Percentiles rank a stretch among this genome's conserved stretches.
phyloP scores from a whole-genome alignment of 2,113 vertebrate genomes.

The Forbesichthys agassizii region DNA sequence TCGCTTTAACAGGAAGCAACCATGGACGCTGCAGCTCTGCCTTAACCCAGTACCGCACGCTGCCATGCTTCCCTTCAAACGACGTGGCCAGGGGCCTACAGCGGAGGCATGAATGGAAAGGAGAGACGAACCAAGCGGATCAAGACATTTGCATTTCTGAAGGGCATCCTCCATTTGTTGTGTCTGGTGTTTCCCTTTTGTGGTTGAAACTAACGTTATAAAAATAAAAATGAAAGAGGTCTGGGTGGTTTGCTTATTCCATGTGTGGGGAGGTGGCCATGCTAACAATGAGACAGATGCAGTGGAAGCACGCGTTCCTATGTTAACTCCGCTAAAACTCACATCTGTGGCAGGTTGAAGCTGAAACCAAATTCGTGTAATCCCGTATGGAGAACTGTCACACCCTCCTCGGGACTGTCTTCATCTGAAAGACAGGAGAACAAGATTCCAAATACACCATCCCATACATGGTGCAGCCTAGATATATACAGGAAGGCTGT shows the following conservation, averaged over 20 bases:
- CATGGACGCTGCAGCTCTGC: constrained; percentile 96
- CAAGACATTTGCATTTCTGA: constrained; percentile 1
- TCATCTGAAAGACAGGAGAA: constrained; percentile 82
- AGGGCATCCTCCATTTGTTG: too few species aligned
- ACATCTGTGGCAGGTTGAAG: constrained; percentile 98
- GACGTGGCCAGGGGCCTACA: constrained; percentile 97
- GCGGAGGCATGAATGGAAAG: neutral
- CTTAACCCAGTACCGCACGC: constrained; percentile 98
- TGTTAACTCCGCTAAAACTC: constrained; percentile 65
- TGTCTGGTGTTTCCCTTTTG: too few species aligned
- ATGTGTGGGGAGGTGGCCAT: too few species aligned
- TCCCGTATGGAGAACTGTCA: constrained; percentile 90
- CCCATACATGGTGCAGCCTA: constrained; percentile 46
- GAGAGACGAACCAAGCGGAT: neutral
- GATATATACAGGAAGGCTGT: neutral
- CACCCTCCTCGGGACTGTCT: constrained; percentile 89
- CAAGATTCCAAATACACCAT: constrained; percentile 65
- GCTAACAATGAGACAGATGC: too few species aligned
- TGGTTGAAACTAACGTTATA: too few species aligned
- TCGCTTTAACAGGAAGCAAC: constrained; percentile 94
- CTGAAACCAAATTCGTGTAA: constrained; percentile 98
- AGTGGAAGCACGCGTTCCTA: neutral
- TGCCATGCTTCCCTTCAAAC: constrained; percentile 98
- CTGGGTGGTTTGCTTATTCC: too few species aligned
- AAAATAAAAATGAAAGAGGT: too few species aligned